Evolutionary conservation across 1,140 invertebrate genomes (phyloP).

Genomic region (Nilaparvata lugens): DNA sequence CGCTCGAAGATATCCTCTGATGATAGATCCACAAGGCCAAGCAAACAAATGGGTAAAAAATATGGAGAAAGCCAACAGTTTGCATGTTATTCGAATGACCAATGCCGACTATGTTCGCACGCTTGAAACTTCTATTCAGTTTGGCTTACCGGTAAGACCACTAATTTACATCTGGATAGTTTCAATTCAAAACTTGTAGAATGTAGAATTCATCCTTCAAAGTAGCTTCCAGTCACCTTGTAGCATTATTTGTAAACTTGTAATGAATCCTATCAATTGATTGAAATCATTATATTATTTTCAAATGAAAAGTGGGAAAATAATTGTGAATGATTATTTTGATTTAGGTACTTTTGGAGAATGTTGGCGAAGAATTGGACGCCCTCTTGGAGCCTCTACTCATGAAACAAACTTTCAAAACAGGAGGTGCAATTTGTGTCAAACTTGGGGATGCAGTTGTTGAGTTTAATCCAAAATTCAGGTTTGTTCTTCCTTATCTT

Average conservation of each 20-base stretch:
- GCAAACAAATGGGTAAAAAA: slow-evolving; percentile 94
- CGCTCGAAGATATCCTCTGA: slow-evolving; percentile 76
- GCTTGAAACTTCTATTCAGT: slow-evolving; percentile 87
- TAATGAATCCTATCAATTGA: no score
- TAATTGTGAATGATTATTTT: background rate
- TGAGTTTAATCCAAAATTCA: slow-evolving; percentile 79
- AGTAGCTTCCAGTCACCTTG: no score
- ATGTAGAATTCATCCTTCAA: no score
- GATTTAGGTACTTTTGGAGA: slow-evolving; percentile 67
- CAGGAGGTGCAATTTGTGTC: slow-evolving; percentile 67
- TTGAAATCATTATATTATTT: background rate
- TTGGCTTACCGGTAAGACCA: slow-evolving; percentile 64
- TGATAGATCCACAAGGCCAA: slow-evolving; percentile 93
- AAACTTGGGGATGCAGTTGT: slow-evolving; percentile 76
- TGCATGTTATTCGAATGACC: slow-evolving; percentile 70
- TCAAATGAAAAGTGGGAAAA: background rate
- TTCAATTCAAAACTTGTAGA: no score
- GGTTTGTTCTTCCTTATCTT: slow-evolving; percentile 38
- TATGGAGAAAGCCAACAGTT: slow-evolving; percentile 78
- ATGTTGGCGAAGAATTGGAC: slow-evolving; percentile 82
- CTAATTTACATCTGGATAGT: no score
- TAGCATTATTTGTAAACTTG: no score
- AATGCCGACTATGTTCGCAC: slow-evolving; percentile 76
- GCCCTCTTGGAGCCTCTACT: slow-evolving; percentile 81
- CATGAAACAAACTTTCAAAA: slow-evolving; percentile 81